A percentile compares a stretch with the other conserved stretches of the same genome.
These are phyloP conservation scores for Erebia palarica DNA, from an alignment of 2,888 invertebrate genomes.

Conservation along the genomic window DNA sequence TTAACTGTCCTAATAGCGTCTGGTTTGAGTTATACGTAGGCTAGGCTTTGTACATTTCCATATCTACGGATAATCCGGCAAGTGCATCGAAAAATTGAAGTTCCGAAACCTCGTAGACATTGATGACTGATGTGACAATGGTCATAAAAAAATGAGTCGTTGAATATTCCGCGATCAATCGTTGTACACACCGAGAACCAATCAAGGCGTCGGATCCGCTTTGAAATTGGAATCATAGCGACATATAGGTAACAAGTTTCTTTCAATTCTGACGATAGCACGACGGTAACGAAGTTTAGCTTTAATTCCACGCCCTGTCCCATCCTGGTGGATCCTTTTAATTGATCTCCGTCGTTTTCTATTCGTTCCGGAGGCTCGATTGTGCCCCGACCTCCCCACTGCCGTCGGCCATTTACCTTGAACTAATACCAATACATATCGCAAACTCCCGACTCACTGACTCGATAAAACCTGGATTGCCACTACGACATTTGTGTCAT, in stretches of 20 bases:
- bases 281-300: constrained; percentile 75
- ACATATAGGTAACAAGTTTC: constrained; percentile 76
- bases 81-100: background rate
- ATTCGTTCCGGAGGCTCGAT: constrained; percentile 55
- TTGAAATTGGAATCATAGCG: constrained; percentile 78
- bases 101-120: constrained; percentile 18
- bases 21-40: no score
- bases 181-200: constrained; percentile 65
- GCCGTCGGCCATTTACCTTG: constrained; percentile 25
- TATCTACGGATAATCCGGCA: background rate
- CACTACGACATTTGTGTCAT: constrained; percentile 18
- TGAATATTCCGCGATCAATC: constrained; percentile 51
- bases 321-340: constrained; percentile 56
- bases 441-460: constrained; percentile 16
- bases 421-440: constrained; percentile 28
- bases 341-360: constrained; percentile 71
- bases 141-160: constrained; percentile 32
- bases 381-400: constrained; percentile 39
- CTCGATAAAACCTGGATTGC: constrained; percentile 7
- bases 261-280: constrained; percentile 77
- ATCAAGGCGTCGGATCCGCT: constrained; percentile 76
- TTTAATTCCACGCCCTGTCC: constrained; percentile 67
- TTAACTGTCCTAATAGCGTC: no score
- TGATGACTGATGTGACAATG: constrained; percentile 24
- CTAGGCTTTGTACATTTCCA: background rate